Conservation (phyloP, 2,113 vertebrate species). For the Burhinus oedicnemus region DNA sequence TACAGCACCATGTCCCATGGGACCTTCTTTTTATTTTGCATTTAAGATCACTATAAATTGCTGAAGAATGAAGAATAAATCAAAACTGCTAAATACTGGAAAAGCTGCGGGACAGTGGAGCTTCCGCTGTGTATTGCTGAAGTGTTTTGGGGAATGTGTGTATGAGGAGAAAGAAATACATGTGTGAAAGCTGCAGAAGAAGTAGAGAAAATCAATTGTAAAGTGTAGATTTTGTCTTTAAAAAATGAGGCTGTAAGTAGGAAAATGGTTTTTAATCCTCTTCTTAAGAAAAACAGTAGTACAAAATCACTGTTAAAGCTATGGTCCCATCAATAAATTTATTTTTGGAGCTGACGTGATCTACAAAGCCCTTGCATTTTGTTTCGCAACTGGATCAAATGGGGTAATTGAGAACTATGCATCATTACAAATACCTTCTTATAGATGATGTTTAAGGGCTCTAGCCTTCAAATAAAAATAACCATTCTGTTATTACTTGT, state of each 20-base stretch:
- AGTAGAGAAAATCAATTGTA: neutral
- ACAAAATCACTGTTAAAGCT: neutral
- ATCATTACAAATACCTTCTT: neutral
- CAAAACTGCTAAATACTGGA: neutral
- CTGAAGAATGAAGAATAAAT: neutral
- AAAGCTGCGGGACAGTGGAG: neutral
- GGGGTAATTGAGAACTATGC: neutral
- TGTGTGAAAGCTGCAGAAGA: fast-evolving
- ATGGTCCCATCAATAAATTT: neutral
- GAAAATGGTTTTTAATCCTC: neutral
- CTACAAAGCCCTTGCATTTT: neutral
- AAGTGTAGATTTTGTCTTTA: neutral
- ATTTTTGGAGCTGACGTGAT: neutral
- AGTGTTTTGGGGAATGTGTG: neutral
- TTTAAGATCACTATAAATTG: neutral
- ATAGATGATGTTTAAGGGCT: neutral
- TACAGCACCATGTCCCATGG: neutral
- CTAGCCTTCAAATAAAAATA: neutral
- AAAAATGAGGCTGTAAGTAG: neutral
- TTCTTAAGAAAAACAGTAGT: neutral
- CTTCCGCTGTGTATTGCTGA: neutral
- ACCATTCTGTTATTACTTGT: neutral
- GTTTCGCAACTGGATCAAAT: neutral
- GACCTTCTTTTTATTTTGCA: neutral
- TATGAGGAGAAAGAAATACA: neutral